These are phyloP conservation scores for Pseudonaja textilis DNA, from an alignment of 2,113 vertebrate genomes.

Conservation along the genomic window DNA sequence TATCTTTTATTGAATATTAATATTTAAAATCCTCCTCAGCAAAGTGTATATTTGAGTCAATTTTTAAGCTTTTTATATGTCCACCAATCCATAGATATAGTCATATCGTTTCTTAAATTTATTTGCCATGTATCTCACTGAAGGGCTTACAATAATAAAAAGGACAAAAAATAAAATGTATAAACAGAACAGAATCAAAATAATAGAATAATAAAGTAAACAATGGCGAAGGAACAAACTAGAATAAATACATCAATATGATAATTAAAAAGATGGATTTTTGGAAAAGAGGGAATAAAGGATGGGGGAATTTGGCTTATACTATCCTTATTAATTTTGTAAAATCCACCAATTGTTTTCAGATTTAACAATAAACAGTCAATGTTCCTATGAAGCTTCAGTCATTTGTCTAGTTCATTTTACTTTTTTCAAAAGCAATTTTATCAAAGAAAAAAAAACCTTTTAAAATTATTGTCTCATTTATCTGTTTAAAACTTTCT, in stretches of 20 bases:
- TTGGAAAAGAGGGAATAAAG: background rate
- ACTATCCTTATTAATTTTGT: background rate
- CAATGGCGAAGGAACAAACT: background rate
- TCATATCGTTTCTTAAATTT: background rate
- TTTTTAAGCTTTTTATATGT: background rate
- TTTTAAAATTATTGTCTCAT: background rate
- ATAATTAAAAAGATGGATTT: background rate
- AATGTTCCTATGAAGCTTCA: background rate
- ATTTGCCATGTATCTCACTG: too few species aligned
- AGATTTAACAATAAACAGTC: background rate
- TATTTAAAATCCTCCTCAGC: background rate
- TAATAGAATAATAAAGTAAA: background rate
- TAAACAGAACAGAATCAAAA: too few species aligned
- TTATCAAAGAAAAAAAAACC: background rate
- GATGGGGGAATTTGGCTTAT: background rate
- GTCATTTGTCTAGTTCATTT: background rate
- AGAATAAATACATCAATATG: background rate
- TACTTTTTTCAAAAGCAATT: background rate
- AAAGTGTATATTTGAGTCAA: background rate
- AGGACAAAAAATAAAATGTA: background rate
- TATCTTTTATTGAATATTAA: background rate
- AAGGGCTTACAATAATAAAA: background rate
- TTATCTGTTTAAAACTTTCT: background rate
- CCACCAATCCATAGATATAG: background rate
- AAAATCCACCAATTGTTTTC: background rate